Percentiles rank a stretch among this genome's conserved stretches.
These are phyloP conservation scores for Limenitis camilla DNA, from an alignment of 2,888 invertebrate species.

Conservation along the genomic window DNA sequence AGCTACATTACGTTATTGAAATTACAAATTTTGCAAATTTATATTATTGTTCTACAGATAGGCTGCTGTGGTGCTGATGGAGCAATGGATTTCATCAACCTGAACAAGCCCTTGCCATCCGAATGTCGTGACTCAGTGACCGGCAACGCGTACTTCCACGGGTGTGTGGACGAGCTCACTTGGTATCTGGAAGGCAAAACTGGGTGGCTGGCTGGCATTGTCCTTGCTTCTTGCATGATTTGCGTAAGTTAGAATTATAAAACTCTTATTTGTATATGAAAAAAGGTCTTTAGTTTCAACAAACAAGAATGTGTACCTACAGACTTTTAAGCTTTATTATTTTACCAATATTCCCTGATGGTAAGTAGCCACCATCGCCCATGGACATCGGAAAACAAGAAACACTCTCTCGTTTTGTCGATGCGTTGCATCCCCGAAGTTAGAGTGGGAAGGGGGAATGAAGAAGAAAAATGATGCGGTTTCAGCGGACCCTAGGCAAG, in stretches of 20 bases:
- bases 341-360: too few relatives aligned
- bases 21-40: neutral
- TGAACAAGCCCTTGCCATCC: constrained; percentile 85
- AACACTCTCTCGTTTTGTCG: too few relatives aligned
- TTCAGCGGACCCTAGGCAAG: too few relatives aligned
- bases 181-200: constrained; percentile 90
- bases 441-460: too few relatives aligned
- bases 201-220: constrained; percentile 87
- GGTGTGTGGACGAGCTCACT: constrained; percentile 91
- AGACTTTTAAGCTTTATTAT: too few relatives aligned
- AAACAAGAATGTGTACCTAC: too few relatives aligned
- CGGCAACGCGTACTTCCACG: constrained; percentile 90
- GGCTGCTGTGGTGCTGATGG: constrained; percentile 94
- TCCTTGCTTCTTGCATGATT: constrained; percentile 83
- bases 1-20: neutral
- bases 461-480: too few relatives aligned
- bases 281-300: too few relatives aligned
- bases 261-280: too few relatives aligned
- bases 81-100: constrained; percentile 84
- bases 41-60: constrained; percentile 68
- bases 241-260: constrained; percentile 86
- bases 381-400: too few relatives aligned
- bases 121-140: constrained; percentile 91
- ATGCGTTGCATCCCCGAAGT: too few relatives aligned
- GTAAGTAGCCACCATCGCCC: too few relatives aligned